Conservation (phyloP, 2,797 vertebrate species). For the Pipistrellus kuhlii region DNA sequence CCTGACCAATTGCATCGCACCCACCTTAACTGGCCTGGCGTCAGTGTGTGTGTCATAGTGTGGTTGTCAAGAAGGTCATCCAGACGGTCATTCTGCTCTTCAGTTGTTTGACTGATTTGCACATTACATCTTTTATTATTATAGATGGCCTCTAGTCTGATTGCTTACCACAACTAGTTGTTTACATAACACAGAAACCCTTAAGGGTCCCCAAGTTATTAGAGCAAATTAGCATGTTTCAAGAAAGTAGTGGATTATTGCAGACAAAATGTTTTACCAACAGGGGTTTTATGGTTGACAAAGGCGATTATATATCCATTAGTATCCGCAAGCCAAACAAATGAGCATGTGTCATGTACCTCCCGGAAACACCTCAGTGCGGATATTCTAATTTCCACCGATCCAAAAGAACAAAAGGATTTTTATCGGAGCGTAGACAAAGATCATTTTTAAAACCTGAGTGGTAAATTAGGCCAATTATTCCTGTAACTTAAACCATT, state of each 20-base stretch:
- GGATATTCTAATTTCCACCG: background rate
- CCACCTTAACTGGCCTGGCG: no score
- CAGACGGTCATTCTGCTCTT: no score
- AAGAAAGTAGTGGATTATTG: slow-evolving; percentile 55
- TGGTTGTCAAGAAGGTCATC: no score
- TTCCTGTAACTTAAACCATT: slow-evolving; percentile 56
- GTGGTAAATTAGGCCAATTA: slow-evolving; percentile 15
- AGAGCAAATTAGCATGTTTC: slow-evolving; percentile 62
- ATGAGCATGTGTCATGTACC: background rate
- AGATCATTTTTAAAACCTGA: slow-evolving; percentile 33
- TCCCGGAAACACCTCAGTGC: background rate
- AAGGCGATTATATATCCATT: slow-evolving; percentile 67
- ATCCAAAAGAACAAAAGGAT: slow-evolving; percentile 50
- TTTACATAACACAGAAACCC: slow-evolving; percentile 22
- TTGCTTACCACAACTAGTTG: background rate
- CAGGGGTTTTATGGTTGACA: slow-evolving; percentile 60
- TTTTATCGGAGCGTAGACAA: background rate
- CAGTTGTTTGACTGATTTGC: no score
- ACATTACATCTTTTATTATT: no score
- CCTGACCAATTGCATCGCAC: no score
- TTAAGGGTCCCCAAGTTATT: slow-evolving; percentile 38
- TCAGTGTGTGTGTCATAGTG: no score
- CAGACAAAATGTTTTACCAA: slow-evolving; percentile 64
- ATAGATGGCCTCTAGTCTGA: background rate
- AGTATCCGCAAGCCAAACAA: slow-evolving; percentile 50